Evolutionary conservation across 2,888 invertebrate species (phyloP).

Genomic region (Conus canariensis): DNA sequence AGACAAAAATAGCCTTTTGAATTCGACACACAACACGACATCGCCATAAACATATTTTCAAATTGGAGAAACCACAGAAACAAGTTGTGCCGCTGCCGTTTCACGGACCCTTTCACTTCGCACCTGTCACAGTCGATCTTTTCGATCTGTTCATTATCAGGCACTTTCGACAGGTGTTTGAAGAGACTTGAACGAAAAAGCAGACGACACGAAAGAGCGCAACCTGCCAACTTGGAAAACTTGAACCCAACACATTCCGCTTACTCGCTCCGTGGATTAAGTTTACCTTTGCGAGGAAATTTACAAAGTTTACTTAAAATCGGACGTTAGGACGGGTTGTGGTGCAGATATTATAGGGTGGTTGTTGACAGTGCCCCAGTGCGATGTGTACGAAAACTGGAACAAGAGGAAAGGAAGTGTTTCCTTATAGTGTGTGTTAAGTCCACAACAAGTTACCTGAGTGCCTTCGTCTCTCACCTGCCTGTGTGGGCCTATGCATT

Average conservation of each 20-base stretch:
- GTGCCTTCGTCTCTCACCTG: neutral
- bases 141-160: too few species aligned
- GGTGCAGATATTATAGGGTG: too few species aligned
- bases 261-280: neutral
- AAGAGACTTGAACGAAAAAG: neutral
- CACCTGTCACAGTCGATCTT: too few species aligned
- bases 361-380: too few species aligned
- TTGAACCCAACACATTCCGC: neutral
- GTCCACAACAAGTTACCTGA: too few species aligned
- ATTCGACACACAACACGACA: constrained; percentile 19
- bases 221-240: neutral
- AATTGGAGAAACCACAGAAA: neutral
- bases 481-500: neutral
- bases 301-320: too few species aligned
- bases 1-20: constrained; percentile 36
- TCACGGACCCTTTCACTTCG: too few species aligned
- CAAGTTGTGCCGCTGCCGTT: too few species aligned
- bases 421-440: too few species aligned
- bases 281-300: neutral
- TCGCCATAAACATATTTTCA: neutral
- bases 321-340: too few species aligned
- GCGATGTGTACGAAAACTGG: too few species aligned
- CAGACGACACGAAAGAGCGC: neutral
- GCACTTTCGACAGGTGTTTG: neutral
- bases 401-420: too few species aligned